phyloP scores from a whole-genome alignment of 1,140 invertebrate species.

The Procambarus virginalis region DNA sequence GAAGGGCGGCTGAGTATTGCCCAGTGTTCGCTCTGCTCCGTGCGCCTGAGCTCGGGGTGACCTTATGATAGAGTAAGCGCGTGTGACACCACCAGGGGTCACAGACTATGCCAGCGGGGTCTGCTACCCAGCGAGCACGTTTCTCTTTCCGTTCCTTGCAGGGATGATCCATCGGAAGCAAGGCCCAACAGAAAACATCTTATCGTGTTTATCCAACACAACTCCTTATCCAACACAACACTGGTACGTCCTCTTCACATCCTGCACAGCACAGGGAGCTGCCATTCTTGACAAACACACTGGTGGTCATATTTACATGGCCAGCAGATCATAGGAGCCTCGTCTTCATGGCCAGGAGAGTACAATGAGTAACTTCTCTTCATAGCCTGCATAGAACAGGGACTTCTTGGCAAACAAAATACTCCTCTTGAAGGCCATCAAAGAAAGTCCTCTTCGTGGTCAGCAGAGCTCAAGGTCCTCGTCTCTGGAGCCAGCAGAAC shows the following conservation, averaged over 20 bases:
- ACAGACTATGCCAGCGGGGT: neutral
- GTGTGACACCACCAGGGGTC: conserved; percentile 3
- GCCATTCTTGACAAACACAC: neutral
- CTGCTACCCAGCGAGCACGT: neutral
- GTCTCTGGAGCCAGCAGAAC: neutral
- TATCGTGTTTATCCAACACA: too few relatives aligned
- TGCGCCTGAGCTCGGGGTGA: neutral
- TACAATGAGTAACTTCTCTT: neutral
- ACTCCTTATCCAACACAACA: neutral
- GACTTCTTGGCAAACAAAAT: too few relatives aligned
- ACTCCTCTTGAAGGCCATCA: neutral
- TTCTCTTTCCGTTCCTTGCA: neutral
- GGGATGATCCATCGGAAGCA: neutral
- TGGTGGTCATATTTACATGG: neutral
- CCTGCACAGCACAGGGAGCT: neutral
- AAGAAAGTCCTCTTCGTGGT: neutral
- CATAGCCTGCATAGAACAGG: neutral
- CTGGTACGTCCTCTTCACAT: neutral
- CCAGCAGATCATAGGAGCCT: neutral
- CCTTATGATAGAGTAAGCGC: neutral
- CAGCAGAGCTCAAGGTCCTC: neutral
- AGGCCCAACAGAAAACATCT: neutral
- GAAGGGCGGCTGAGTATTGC: conserved; percentile 45
- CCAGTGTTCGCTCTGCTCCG: neutral
- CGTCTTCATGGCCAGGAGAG: neutral